phyloP scores from a whole-genome alignment of 2,888 invertebrate genomes.

The Ophonus ardosiacus region DNA sequence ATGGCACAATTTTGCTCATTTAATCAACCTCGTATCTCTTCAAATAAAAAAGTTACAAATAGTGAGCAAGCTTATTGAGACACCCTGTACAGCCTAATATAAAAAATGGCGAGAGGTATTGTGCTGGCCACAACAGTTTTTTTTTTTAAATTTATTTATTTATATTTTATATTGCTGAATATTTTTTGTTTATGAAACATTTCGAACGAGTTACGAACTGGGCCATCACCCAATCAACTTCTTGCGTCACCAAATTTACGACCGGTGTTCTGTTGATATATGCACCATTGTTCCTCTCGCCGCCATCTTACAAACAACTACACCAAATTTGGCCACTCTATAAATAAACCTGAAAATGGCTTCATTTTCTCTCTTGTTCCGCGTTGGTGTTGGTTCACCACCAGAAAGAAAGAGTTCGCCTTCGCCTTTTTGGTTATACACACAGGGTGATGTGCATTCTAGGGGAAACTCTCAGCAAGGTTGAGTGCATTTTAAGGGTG shows the following conservation, averaged over 20 bases:
- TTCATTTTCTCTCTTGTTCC: slow-evolving; percentile 72
- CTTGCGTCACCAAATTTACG: slow-evolving; percentile 69
- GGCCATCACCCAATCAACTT: neutral
- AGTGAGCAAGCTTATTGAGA: too few relatives aligned
- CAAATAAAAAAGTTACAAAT: too few relatives aligned
- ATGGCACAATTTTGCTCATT: too few relatives aligned
- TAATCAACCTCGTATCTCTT: too few relatives aligned
- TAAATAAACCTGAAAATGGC: slow-evolving; percentile 76
- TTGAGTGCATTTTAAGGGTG: neutral
- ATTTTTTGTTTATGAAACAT: neutral
- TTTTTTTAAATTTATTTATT: too few relatives aligned
- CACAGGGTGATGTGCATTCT: neutral
- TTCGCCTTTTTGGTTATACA: neutral
- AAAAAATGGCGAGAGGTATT: too few relatives aligned
- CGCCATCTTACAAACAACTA: slow-evolving; percentile 75
- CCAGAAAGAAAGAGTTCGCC: neutral
- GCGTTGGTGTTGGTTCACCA: neutral
- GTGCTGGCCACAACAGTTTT: too few relatives aligned
- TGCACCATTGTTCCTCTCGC: slow-evolving; percentile 75
- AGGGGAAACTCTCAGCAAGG: neutral
- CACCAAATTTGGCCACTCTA: slow-evolving; percentile 76
- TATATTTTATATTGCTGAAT: too few relatives aligned
- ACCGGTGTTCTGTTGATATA: slow-evolving; percentile 74
- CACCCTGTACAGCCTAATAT: too few relatives aligned
- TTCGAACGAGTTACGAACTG: neutral